Conservation (phyloP, 2,888 invertebrate species). For the Argyresthia goedartella region DNA sequence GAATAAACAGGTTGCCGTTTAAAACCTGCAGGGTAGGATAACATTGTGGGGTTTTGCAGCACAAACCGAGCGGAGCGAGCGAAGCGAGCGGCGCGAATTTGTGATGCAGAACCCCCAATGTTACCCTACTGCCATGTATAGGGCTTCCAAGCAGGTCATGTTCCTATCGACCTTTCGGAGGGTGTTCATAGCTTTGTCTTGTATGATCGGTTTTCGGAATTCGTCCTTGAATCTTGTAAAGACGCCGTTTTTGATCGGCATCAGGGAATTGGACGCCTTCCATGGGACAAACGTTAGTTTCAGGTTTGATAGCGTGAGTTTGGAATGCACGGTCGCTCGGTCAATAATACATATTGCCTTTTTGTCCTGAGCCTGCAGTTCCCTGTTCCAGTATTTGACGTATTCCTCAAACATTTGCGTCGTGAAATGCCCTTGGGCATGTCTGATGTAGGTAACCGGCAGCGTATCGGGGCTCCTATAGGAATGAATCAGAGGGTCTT, state of each 20-base stretch:
- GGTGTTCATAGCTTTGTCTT: slow-evolving; percentile 27
- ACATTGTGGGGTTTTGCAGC: too few species aligned
- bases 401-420: slow-evolving; percentile 34
- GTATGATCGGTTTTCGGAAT: slow-evolving; percentile 24
- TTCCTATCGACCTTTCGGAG: slow-evolving; percentile 26
- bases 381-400: slow-evolving; percentile 29
- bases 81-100: too few species aligned
- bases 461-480: slow-evolving; percentile 25
- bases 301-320: slow-evolving; percentile 27
- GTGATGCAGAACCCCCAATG: too few species aligned
- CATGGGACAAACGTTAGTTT: slow-evolving; percentile 33
- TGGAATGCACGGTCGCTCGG: slow-evolving; percentile 32
- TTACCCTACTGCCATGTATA: slow-evolving; percentile 28
- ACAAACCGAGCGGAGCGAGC: too few species aligned
- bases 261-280: slow-evolving; percentile 28
- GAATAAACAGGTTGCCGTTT: too few species aligned
- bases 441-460: slow-evolving; percentile 30
- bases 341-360: slow-evolving; percentile 28
- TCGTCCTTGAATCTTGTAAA: slow-evolving; percentile 24
- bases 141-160: slow-evolving; percentile 29
- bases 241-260: slow-evolving; percentile 32
- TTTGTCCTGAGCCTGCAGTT: slow-evolving; percentile 20
- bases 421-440: slow-evolving; percentile 29
- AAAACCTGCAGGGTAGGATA: too few species aligned
- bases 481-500: slow-evolving; percentile 28